A percentile compares a stretch with the other conserved stretches of the same genome.
phyloP scores from a whole-genome alignment of 1,140 invertebrate genomes.

The Macrotrachela quadricornifera region DNA sequence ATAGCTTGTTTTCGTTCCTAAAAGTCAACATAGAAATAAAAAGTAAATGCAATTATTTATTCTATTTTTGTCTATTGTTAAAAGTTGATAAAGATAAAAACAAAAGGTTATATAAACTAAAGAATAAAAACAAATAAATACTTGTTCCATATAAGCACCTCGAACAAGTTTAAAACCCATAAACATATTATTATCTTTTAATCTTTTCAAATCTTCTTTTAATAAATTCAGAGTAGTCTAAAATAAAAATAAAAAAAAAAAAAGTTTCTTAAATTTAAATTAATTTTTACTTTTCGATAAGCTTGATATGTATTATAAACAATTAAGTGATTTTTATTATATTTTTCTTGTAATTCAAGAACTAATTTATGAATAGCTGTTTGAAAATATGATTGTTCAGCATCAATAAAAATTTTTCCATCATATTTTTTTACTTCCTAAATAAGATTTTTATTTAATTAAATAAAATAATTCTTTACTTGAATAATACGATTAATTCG shows the following conservation, averaged over 20 bases:
- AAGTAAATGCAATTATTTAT: too few relatives aligned
- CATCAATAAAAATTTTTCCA: constrained; percentile 81
- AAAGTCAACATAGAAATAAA: too few relatives aligned
- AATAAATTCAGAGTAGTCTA: constrained; percentile 42
- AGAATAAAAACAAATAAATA: too few relatives aligned
- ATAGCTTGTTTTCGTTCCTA: constrained; percentile 71
- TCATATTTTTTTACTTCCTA: too few relatives aligned
- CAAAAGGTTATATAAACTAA: too few relatives aligned
- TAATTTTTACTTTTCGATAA: constrained; percentile 49
- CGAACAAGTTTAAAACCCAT: constrained; percentile 93
- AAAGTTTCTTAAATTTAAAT: background rate
- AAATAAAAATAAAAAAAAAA: background rate
- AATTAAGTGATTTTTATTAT: constrained; percentile 45
- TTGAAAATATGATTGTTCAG: constrained; percentile 98
- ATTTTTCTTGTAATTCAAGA: constrained; percentile 91
- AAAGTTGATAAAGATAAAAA: too few relatives aligned
- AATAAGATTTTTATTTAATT: too few relatives aligned
- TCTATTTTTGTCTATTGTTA: too few relatives aligned
- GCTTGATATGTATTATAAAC: constrained; percentile 99
- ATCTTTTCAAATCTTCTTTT: constrained; percentile 72
- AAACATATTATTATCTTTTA: constrained; percentile 78
- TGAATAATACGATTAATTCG: too few relatives aligned
- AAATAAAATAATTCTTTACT: too few relatives aligned
- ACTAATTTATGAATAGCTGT: constrained; percentile 88
- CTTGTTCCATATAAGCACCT: constrained; percentile 91